Evolutionary conservation across 2,888 invertebrate genomes (phyloP), one percentile per base, ranked within the genome.

Genomic region (Caradrina clavipalpis): DNA sequence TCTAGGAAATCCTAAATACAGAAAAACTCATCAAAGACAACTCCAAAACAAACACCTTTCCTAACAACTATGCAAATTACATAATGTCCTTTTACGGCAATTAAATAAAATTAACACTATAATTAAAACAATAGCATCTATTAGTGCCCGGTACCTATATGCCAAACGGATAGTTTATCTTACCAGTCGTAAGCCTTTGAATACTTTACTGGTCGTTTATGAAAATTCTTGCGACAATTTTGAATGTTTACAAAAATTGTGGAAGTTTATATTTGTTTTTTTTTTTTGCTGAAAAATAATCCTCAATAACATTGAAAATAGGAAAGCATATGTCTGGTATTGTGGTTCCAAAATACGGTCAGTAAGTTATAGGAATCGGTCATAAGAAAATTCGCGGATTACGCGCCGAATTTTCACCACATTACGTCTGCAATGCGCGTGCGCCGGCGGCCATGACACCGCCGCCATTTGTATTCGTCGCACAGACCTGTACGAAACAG

Each of bases 391-490:
- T 73, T 71, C 54, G 65, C 61, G 55, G 78, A 59, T 63, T 73
- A 42, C 54, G 51, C 81, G 79, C 77, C 73, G 47, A 84, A 88
- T 89, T 89, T 89, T 85, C 87, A 84, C 87, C 73, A 78, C 81
- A 84, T 87, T 87, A 78, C 84, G 53, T 69, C 84, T 85, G 66
- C 85, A 66, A n/a, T 1, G 66, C 85, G 86, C 86, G 85, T 82
- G 76, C 85, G 80, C 78, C 22, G 42, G 74, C 90, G 91, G 88
- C 92, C 91, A 86, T 92, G 91, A 90, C 89, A 89, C 86, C 75
- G 66, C 26, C 51, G 77, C 71, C 80, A 86, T 91, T 91, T 84
- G 87, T 86, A 92, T 91, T 88, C 91, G 59, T 69, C 59, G 63
- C 85, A 68, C 73, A 67, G 57, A n/a, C 31, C 49, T 72, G 74